Conservation (phyloP, 2,113 vertebrate species). For the Nyctibius bracteatus region DNA sequence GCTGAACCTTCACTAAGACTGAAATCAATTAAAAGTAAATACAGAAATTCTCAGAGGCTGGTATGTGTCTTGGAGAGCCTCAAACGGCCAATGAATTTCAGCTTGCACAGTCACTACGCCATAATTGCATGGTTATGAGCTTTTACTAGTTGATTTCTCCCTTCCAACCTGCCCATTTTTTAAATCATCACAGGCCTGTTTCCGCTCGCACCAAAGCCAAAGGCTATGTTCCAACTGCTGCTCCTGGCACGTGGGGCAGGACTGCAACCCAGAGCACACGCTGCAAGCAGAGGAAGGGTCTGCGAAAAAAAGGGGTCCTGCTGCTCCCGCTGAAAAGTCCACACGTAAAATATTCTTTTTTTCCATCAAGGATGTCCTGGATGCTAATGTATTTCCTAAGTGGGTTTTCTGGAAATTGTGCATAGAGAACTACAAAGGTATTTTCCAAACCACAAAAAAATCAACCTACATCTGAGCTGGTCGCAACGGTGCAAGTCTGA, state of each 20-base stretch:
- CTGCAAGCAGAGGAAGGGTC: background rate
- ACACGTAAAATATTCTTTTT: background rate
- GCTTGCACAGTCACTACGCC: background rate
- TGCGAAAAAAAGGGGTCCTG: background rate
- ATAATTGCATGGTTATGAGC: constrained; percentile 9
- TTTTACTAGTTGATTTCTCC: constrained; percentile 14
- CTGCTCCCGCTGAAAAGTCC: background rate
- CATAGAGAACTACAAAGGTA: background rate
- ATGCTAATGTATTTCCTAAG: background rate
- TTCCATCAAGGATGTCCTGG: background rate
- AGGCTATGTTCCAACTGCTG: background rate
- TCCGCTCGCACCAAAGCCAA: background rate
- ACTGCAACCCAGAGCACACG: background rate
- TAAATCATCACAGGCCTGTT: background rate
- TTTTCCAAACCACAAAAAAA: background rate
- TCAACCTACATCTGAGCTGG: background rate
- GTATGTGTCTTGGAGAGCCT: background rate
- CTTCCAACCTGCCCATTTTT: constrained; percentile 16
- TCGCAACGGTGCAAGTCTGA: background rate
- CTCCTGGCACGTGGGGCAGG: background rate
- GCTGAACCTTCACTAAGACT: background rate
- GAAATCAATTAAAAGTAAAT: constrained; percentile 18
- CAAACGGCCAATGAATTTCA: constrained; percentile 24
- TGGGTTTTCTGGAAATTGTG: background rate
- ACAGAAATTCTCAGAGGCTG: background rate